Evolutionary conservation across 2,888 invertebrate genomes (phyloP).

Genomic region (Eupithecia dodoneata): DNA sequence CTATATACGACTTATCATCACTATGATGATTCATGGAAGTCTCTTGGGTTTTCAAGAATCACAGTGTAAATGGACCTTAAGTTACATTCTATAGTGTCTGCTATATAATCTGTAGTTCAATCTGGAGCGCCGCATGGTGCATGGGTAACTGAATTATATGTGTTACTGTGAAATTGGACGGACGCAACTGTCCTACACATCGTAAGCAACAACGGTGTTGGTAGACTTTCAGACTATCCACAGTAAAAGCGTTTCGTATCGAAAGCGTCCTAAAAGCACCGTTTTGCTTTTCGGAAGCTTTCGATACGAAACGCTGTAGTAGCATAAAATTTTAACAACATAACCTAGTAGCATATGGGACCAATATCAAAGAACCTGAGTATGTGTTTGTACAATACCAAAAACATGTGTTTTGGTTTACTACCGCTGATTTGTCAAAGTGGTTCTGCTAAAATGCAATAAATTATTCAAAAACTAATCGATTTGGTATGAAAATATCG

Average conservation of each 20-base stretch:
- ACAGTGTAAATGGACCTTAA: not conserved
- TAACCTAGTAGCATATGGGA: too few relatives aligned
- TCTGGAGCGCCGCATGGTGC: conserved; percentile 73
- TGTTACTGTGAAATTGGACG: conserved; percentile 62
- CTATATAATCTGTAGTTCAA: conserved; percentile 51
- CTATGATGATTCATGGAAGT: not conserved
- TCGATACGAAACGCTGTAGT: too few relatives aligned
- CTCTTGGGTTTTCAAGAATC: not conserved
- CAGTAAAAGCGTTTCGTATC: not conserved
- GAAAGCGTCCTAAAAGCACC: too few relatives aligned
- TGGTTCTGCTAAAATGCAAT: too few relatives aligned
- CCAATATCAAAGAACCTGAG: too few relatives aligned
- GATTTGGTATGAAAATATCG: too few relatives aligned
- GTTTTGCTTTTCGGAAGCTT: too few relatives aligned
- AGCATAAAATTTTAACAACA: too few relatives aligned
- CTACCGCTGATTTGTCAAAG: too few relatives aligned
- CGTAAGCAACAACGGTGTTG: conserved; percentile 10
- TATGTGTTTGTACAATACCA: too few relatives aligned
- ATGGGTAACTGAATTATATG: conserved; percentile 77
- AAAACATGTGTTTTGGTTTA: too few relatives aligned
- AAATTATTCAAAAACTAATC: too few relatives aligned
- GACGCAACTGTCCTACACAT: conserved; percentile 44
- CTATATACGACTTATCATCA: not conserved
- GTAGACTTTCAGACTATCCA: not conserved
- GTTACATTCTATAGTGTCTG: conserved; percentile 21